Percentiles rank a stretch among this genome's conserved stretches.
phyloP scores from a whole-genome alignment of 2,113 vertebrate species.

The Physeter macrocephalus region DNA sequence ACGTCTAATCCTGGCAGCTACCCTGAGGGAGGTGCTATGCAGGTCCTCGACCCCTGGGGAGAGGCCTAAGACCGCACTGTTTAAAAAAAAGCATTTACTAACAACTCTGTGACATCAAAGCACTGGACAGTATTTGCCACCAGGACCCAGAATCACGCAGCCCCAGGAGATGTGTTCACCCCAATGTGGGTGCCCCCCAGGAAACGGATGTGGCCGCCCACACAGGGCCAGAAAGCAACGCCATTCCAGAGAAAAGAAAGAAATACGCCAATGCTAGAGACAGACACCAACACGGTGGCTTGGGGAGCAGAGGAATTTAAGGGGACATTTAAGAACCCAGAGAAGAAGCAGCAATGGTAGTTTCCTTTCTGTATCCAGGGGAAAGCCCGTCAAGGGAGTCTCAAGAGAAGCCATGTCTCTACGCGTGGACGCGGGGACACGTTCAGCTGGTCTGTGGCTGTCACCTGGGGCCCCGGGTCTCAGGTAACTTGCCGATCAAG shows the following conservation, averaged over 20 bases:
- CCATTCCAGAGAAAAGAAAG: neutral
- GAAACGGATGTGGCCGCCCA: neutral
- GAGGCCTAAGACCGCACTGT: too few species aligned
- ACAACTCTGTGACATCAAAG: neutral
- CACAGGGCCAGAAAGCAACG: neutral
- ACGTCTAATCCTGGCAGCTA: neutral
- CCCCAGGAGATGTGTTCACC: neutral
- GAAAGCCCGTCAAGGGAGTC: neutral
- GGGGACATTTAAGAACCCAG: neutral
- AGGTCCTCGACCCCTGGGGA: neutral
- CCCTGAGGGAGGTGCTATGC: neutral
- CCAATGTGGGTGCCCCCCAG: neutral
- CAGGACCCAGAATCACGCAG: rapidly evolving
- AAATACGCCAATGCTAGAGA: neutral
- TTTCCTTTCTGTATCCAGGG: neutral
- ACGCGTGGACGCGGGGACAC: neutral
- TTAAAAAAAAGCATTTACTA: too few species aligned
- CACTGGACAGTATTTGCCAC: neutral
- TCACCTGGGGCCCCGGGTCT: neutral
- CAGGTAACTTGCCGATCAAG: too few species aligned
- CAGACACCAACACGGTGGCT: neutral
- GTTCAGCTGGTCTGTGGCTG: neutral
- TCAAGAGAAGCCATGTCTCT: neutral
- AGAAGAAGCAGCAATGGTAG: rapidly evolving
- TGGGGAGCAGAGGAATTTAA: neutral